Percentiles rank a stretch among this genome's conserved stretches.
phyloP scores from a whole-genome alignment of 1,140 invertebrate species.

The Stegodyphus dumicola region DNA sequence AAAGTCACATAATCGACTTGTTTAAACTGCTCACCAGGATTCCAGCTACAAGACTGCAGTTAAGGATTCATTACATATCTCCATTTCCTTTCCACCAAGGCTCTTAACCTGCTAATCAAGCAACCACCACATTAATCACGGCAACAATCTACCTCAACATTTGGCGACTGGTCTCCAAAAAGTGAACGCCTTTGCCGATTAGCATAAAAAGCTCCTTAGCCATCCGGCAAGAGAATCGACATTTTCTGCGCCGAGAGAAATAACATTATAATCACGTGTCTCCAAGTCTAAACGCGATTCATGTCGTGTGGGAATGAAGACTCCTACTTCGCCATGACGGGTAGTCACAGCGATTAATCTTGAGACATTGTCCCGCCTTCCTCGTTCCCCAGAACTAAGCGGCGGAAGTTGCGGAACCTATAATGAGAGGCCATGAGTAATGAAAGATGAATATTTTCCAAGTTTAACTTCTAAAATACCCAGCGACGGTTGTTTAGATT shows the following conservation, averaged over 20 bases:
- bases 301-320: conserved; percentile 31
- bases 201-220: conserved; percentile 48
- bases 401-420: conserved; percentile 34
- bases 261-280: conserved; percentile 11
- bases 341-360: conserved; percentile 32
- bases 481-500: too few species aligned
- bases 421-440: conserved; percentile 38
- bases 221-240: conserved; percentile 1
- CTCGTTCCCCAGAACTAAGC: conserved; percentile 35
- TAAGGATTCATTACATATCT: conserved; percentile 18
- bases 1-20: too few species aligned
- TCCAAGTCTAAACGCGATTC: conserved; percentile 27
- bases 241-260: not conserved
- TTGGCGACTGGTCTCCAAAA: conserved; percentile 14
- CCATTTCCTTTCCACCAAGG: conserved; percentile 17
- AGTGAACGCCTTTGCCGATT: conserved; percentile 18
- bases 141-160: conserved; percentile 22
- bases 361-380: conserved; percentile 35
- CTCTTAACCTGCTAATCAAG: conserved; percentile 41
- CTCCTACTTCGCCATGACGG: conserved; percentile 47
- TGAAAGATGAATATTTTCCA: conserved; percentile 19
- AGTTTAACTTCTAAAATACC: not conserved
- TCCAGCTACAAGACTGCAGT: too few species aligned
- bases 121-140: conserved; percentile 26
- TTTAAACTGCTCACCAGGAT: too few species aligned